phyloP scores from a whole-genome alignment of 1,140 invertebrate genomes.

The Ips nitidus region DNA sequence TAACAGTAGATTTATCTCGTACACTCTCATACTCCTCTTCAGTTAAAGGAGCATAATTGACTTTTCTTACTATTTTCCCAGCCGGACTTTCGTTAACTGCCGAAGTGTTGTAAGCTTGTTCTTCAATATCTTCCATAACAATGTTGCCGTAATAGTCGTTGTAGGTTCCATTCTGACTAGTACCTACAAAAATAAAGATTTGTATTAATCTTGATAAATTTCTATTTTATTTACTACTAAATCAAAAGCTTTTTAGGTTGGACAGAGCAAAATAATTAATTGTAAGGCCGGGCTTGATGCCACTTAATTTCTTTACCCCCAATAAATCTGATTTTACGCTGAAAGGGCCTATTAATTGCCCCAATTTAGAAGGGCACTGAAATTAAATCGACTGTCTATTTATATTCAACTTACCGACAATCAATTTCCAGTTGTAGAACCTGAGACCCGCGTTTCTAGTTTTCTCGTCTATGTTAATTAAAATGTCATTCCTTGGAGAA shows the following conservation, averaged over 20 bases:
- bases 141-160: constrained; percentile 48
- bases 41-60: constrained; percentile 42
- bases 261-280: not conserved
- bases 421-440: constrained; percentile 55
- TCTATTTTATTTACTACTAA: not conserved
- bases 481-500: constrained; percentile 51
- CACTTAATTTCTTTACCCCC: not conserved
- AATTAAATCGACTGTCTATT: constrained; percentile 15
- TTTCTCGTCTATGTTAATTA: constrained; percentile 56
- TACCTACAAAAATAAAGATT: constrained; percentile 42
- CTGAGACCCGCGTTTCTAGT: constrained; percentile 51
- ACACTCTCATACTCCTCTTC: constrained; percentile 45
- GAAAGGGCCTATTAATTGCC: not conserved
- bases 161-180: constrained; percentile 46
- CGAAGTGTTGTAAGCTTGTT: constrained; percentile 45
- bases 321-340: constrained; percentile 1
- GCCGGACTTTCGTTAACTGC: constrained; percentile 45
- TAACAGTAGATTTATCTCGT: constrained; percentile 48
- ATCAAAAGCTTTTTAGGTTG: not conserved
- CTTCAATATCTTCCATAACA: constrained; percentile 45
- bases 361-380: not conserved
- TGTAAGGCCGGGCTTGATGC: not conserved
- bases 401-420: constrained; percentile 50
- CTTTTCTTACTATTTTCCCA: constrained; percentile 42
- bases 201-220: constrained; percentile 1